Conservation (phyloP, 1,140 invertebrate species). For the Penaeus japonicus region DNA sequence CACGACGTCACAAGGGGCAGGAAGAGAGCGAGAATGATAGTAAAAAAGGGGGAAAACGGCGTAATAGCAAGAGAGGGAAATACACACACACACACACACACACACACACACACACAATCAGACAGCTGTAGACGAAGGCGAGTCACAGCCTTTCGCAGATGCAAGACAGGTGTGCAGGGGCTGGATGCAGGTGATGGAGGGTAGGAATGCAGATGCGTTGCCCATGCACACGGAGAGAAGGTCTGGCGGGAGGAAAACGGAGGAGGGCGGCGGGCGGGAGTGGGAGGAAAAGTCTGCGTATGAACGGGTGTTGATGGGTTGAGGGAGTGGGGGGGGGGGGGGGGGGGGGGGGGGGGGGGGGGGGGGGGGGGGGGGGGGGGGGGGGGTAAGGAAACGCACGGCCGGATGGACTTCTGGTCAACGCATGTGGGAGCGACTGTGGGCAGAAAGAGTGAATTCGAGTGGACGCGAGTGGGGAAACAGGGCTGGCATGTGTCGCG, state of each 20-base stretch:
- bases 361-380: too few species aligned
- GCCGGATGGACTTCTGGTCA: too few species aligned
- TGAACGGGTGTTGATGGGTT: neutral
- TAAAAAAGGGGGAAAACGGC: neutral
- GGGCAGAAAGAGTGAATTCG: too few species aligned
- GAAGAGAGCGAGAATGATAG: neutral
- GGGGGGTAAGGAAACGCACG: too few species aligned
- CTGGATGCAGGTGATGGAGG: too few species aligned
- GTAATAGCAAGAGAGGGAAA: neutral
- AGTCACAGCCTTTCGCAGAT: too few species aligned
- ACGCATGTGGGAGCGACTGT: too few species aligned
- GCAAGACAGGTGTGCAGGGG: neutral
- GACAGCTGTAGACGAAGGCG: neutral
- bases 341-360: too few species aligned
- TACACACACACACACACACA: neutral
- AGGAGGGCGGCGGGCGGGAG: neutral
- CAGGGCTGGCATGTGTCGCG: too few species aligned
- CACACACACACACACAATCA: conserved; percentile 4
- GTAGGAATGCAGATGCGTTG: too few species aligned
- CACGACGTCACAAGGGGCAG: neutral
- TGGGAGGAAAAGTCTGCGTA: neutral
- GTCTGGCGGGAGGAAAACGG: neutral
- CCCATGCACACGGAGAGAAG: neutral
- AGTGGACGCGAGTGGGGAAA: too few species aligned
- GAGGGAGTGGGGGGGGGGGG: neutral